Percentiles rank a stretch among this genome's conserved stretches.
Evolutionary conservation across 35 echinoderm and acorn worm genomes (phyloP).

Genomic region (Lytechinus variegatus): DNA sequence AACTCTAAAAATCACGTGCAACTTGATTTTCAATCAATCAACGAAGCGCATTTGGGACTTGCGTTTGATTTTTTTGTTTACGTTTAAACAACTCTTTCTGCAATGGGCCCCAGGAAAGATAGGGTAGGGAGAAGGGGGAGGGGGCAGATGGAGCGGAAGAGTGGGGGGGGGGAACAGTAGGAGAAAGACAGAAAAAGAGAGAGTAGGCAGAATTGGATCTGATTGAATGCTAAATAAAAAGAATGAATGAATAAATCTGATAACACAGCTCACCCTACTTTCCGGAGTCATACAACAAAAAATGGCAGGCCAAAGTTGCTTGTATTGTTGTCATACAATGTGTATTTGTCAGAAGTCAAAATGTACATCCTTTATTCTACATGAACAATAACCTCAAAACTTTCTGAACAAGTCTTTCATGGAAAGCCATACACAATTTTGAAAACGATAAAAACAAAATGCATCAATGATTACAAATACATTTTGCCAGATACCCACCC

Average conservation of each 20-base stretch:
- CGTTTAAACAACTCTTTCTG: too few relatives aligned
- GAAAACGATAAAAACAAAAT: not conserved
- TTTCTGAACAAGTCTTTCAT: not conserved
- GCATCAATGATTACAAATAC: too few relatives aligned
- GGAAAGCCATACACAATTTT: not conserved
- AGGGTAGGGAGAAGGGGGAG: not conserved
- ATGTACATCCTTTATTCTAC: not conserved
- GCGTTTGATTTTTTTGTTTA: too few relatives aligned
- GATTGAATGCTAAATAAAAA: not conserved
- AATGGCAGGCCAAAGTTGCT: not conserved
- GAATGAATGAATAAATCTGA: not conserved
- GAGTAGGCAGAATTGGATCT: too few relatives aligned
- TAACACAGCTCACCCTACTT: not conserved
- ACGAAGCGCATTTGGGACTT: too few relatives aligned
- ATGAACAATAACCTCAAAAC: not conserved
- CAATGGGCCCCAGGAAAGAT: too few relatives aligned
- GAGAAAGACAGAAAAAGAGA: not conserved
- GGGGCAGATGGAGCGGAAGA: not conserved
- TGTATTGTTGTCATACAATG: not conserved
- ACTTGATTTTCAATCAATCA: too few relatives aligned
- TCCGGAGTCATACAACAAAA: not conserved
- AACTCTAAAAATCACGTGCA: too few relatives aligned
- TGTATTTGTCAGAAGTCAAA: not conserved
- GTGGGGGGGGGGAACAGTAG: not conserved
- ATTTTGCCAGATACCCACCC: too few relatives aligned